Conservation (phyloP, 2,888 invertebrate species). For the Zaprionus lineosus region DNA sequence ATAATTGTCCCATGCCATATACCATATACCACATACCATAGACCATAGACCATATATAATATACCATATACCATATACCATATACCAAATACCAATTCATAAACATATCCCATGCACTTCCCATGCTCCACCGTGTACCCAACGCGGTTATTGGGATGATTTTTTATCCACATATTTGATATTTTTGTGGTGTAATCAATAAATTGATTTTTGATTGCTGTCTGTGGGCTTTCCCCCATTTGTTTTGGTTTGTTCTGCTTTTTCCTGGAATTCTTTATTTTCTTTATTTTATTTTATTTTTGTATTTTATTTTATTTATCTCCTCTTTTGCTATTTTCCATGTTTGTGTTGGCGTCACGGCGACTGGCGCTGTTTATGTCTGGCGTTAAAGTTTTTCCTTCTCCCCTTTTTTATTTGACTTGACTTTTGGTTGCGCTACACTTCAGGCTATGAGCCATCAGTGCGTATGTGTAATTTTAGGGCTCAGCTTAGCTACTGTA, state of each 20-base stretch:
- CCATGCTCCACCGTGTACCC: too few species aligned
- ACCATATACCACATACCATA: too few species aligned
- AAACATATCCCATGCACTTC: too few species aligned
- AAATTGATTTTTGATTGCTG: slow-evolving; percentile 79
- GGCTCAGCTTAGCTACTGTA: background rate
- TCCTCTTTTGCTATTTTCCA: background rate
- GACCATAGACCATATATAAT: too few species aligned
- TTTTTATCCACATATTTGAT: too few species aligned
- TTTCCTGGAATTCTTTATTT: slow-evolving; percentile 33
- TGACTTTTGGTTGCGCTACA: slow-evolving; percentile 26
- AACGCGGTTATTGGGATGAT: too few species aligned
- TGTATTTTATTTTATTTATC: slow-evolving; percentile 2
- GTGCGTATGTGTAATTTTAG: slow-evolving; percentile 28
- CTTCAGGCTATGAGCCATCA: background rate
- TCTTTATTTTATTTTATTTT: slow-evolving; percentile 4
- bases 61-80: too few species aligned
- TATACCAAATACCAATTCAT: too few species aligned
- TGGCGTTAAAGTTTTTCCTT: slow-evolving; percentile 7
- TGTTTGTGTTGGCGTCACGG: slow-evolving; percentile 56
- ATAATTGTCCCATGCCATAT: slow-evolving; percentile 6
- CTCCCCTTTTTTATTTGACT: slow-evolving; percentile 8
- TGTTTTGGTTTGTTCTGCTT: slow-evolving; percentile 25
- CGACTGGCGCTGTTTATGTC: slow-evolving; percentile 56
- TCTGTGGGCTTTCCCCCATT: slow-evolving; percentile 35
- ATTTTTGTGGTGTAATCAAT: slow-evolving; percentile 69